phyloP scores from a whole-genome alignment of 2,888 invertebrate species.

The Phalangium opilio region DNA sequence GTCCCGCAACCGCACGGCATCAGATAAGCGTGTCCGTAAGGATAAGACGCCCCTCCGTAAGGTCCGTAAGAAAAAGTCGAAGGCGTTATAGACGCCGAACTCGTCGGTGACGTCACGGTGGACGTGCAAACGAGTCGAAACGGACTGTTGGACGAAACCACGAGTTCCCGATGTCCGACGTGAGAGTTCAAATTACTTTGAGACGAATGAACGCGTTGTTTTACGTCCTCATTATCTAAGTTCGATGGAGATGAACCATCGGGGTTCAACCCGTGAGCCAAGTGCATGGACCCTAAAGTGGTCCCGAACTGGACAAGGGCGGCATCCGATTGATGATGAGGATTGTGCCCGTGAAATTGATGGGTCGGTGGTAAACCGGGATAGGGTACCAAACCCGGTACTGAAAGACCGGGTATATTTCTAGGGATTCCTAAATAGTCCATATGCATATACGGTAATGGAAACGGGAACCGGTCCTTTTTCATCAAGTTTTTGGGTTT shows the following conservation, averaged over 20 bases:
- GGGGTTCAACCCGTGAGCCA: too few relatives aligned
- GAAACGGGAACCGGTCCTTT: conserved; percentile 1
- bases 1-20: conserved; percentile 1
- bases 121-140: background rate
- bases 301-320: background rate
- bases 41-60: background rate
- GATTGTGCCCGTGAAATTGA: background rate
- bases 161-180: too few relatives aligned
- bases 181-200: too few relatives aligned
- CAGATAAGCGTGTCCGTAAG: background rate
- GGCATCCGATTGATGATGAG: background rate
- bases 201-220: background rate
- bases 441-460: background rate
- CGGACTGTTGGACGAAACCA: background rate
- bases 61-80: background rate
- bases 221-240: background rate
- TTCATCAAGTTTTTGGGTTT: conserved; percentile 56
- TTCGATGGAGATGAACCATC: background rate
- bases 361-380: background rate
- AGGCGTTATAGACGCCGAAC: background rate
- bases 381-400: background rate
- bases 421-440: background rate
- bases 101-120: background rate
- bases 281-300: background rate
- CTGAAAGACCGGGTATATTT: background rate